A percentile compares a stretch with the other conserved stretches of the same genome.
These are phyloP conservation scores for Amphiduros pacificus DNA, from an alignment of 2,888 invertebrate genomes.

Conservation along the genomic window DNA sequence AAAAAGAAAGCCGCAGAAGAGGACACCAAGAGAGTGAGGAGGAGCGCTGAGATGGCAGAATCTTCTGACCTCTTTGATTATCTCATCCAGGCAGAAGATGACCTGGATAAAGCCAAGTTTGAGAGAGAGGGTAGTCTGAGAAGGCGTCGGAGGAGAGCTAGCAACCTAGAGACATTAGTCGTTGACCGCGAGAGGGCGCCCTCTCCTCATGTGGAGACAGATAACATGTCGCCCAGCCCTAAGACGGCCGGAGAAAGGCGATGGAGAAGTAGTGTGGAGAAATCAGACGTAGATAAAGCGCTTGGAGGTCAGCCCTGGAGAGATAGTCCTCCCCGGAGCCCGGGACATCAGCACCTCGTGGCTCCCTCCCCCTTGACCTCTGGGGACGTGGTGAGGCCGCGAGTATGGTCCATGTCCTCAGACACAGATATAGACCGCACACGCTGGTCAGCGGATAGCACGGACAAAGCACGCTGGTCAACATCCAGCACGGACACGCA, in stretches of 20 bases:
- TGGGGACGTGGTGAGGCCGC: no score
- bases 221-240: background rate
- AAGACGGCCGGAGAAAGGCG: background rate
- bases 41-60: constrained; percentile 26
- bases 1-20: constrained; percentile 8
- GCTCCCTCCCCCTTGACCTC: constrained; percentile 2
- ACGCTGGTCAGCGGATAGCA: no score
- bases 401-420: no score
- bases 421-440: no score
- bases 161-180: constrained; percentile 29
- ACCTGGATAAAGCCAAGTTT: constrained; percentile 26
- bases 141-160: constrained; percentile 29
- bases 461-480: background rate
- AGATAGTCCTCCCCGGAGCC: background rate
- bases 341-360: background rate
- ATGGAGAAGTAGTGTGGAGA: constrained; percentile 5
- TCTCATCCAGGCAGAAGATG: constrained; percentile 25
- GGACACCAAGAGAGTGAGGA: constrained; percentile 13
- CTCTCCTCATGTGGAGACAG: constrained; percentile 33
- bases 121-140: constrained; percentile 46
- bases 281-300: constrained; percentile 9
- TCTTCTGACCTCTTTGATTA: constrained; percentile 34
- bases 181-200: constrained; percentile 48
- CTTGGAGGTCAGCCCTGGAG: background rate
- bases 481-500: constrained; percentile 11